A percentile compares a stretch with the other conserved stretches of the same genome.
These are phyloP conservation scores for Clepsis dumicolana DNA, from an alignment of 2,888 invertebrate genomes.

Conservation along the genomic window DNA sequence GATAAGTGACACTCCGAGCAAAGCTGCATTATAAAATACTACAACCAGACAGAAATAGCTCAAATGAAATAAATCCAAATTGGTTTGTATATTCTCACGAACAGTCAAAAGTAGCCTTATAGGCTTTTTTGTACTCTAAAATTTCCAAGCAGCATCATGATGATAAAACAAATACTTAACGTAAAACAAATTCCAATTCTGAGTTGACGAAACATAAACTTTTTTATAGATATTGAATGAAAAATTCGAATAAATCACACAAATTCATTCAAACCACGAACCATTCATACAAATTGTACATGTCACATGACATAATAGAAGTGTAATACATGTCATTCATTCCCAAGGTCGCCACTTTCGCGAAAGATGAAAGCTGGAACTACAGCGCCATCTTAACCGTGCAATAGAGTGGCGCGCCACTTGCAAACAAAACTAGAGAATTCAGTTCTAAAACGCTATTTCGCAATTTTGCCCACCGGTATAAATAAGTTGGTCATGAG, in stretches of 20 bases:
- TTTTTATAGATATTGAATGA: too few relatives aligned
- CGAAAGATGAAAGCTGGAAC: conserved; percentile 32
- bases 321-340: conserved; percentile 23
- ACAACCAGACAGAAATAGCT: too few relatives aligned
- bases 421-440: conserved; percentile 8
- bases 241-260: background rate
- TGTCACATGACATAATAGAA: conserved; percentile 11
- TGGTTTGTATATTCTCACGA: too few relatives aligned
- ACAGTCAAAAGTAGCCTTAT: too few relatives aligned
- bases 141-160: too few relatives aligned
- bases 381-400: conserved; percentile 30
- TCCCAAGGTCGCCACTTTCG: conserved; percentile 23
- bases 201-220: too few relatives aligned
- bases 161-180: too few relatives aligned
- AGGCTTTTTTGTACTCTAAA: too few relatives aligned
- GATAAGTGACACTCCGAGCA: too few relatives aligned
- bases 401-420: conserved; percentile 18
- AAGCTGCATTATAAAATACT: too few relatives aligned
- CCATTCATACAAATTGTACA: conserved; percentile 14
- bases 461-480: conserved; percentile 15
- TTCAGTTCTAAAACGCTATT: background rate
- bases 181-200: too few relatives aligned
- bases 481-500: conserved; percentile 15
- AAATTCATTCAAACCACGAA: background rate
- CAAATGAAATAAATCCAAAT: too few relatives aligned